These are phyloP conservation scores for Drosophila virilis DNA, from an alignment of 1,140 invertebrate genomes.

Conservation along the genomic window DNA sequence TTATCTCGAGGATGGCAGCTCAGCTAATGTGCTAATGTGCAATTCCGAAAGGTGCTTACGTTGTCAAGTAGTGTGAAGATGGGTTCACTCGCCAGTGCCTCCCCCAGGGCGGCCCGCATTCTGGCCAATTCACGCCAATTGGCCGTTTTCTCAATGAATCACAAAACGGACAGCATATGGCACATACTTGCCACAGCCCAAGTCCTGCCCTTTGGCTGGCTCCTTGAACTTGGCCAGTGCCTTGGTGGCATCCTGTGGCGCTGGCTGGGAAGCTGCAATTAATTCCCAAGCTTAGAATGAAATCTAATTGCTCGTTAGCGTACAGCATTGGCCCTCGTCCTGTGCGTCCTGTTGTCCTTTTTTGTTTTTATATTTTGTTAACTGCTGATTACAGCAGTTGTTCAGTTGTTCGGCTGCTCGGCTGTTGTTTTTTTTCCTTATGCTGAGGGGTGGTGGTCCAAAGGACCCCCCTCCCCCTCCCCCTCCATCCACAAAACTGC, in stretches of 20 bases:
- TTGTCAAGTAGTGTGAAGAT: slow-evolving; percentile 83
- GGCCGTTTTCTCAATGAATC: slow-evolving; percentile 56
- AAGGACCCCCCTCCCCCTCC: not conserved
- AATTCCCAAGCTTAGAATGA: slow-evolving; percentile 83
- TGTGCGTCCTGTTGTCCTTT: slow-evolving; percentile 31
- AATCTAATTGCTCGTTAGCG: slow-evolving; percentile 84
- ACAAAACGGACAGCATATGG: slow-evolving; percentile 70
- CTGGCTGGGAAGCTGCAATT: slow-evolving; percentile 66
- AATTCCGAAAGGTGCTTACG: slow-evolving; percentile 83
- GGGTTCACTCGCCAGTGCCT: slow-evolving; percentile 8
- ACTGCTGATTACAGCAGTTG: slow-evolving; percentile 84
- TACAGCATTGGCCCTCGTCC: slow-evolving; percentile 54
- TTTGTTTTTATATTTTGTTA: slow-evolving; percentile 84
- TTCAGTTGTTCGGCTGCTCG: slow-evolving; percentile 32
- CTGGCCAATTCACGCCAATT: slow-evolving; percentile 61
- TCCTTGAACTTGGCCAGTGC: slow-evolving; percentile 18
- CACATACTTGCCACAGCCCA: slow-evolving; percentile 25
- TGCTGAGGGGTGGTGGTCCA: not conserved
- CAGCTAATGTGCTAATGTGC: slow-evolving; percentile 79
- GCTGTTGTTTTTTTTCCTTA: slow-evolving; percentile 15
- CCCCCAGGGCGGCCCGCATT: not conserved
- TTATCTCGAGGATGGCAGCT: slow-evolving; percentile 35
- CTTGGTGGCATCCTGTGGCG: slow-evolving; percentile 24
- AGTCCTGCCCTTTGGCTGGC: not conserved
- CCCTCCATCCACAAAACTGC: not conserved